A percentile compares a stretch with the other conserved stretches of the same genome.
phyloP scores from a whole-genome alignment of 2,113 vertebrate species.

The Sylvia atricapilla region DNA sequence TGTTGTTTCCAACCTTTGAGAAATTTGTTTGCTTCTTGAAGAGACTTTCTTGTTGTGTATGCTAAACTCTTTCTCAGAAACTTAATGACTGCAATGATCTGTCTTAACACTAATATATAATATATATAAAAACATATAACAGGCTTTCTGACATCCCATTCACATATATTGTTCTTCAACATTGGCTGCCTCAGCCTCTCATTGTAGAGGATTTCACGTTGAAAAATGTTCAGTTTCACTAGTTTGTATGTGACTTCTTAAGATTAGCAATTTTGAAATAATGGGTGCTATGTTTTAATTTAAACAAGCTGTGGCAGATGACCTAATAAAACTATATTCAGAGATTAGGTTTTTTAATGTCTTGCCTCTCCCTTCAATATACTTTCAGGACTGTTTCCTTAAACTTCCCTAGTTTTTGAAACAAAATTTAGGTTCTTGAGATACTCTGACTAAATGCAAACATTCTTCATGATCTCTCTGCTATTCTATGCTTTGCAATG shows the following conservation, averaged over 20 bases:
- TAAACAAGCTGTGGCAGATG: background rate
- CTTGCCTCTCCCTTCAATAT: background rate
- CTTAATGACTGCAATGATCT: background rate
- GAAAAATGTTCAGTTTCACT: background rate
- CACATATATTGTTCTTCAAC: background rate
- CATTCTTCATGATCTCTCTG: background rate
- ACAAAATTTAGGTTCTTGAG: background rate
- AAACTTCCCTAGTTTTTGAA: background rate
- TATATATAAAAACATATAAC: background rate
- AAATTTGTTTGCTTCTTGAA: background rate
- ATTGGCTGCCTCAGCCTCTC: background rate
- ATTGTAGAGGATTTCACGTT: background rate
- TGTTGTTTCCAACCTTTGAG: background rate
- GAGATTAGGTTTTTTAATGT: background rate
- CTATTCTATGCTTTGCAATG: background rate
- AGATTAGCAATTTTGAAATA: background rate
- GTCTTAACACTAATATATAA: background rate
- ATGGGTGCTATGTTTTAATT: background rate
- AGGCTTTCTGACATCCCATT: background rate
- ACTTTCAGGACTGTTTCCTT: background rate
- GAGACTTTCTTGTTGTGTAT: background rate
- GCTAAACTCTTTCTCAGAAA: background rate
- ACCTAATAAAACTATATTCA: background rate
- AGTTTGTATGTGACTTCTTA: background rate
- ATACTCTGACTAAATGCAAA: background rate